Base-by-base conservation (phyloP, 2,797 vertebrate species). In the Discoglossus pictus region DNA sequence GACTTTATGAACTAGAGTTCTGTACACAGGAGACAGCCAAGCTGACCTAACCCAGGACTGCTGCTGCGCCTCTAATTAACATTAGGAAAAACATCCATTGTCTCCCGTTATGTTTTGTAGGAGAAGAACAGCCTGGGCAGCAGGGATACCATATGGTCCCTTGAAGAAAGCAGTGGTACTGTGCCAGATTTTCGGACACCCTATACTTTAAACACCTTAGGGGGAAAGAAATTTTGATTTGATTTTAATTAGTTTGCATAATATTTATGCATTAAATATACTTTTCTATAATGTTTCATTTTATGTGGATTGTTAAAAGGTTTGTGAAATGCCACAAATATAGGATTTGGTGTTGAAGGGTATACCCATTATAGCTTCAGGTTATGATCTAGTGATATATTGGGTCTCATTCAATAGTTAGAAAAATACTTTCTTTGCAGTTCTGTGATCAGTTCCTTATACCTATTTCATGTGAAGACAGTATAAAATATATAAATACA, bases 51-150 rank as follows among this genome's bases (percentile, higher is more conserved):
- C 53, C 53, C 61, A 71, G 20, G 61, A 51, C 46, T 64, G 20
- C 53, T 65, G 61, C 61, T 65, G 68, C 18, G 61, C 59, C 61
- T 64, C 68, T 71, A 65, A 71, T 64, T 64, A 64, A 71, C 53
- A 64, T 52, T 59, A 71, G 61, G 61, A 64, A 71, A 64, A 50
- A 64, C 47, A 71, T 71, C 46, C 53, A 44, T 65, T 65, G 68
- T 59, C 53, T 71, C 53, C 46, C 51, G 61, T 64, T 64, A 71
- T 56, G 60, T 58, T 58, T 42, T 58, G 44, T 43, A 64, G 53
- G 36, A 65, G 16, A 44, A 56, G 46, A 64, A 71, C 68, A 71
- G 68, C 59, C 68, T 52, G 61, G 59, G 46, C 52, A 64, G 61
- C 61, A 64, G 68, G 46, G 20, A 35, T 52, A 71, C 68, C 68